Base-by-base conservation (phyloP, 2,113 vertebrate genomes). In the Shinisaurus crocodilurus region DNA sequence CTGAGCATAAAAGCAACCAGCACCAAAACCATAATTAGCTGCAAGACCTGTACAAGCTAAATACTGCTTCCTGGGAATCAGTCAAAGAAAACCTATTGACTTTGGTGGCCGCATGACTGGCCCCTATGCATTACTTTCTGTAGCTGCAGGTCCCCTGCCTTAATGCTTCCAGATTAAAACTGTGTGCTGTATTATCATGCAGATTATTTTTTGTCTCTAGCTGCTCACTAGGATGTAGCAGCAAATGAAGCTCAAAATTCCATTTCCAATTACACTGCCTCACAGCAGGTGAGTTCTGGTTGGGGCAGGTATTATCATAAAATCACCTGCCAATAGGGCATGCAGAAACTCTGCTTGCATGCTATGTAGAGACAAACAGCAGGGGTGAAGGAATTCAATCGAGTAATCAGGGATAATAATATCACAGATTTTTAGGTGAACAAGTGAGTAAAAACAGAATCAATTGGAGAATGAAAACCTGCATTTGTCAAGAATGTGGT, bases 1-100 rank as follows among this genome's bases (percentile, higher is more conserved):
- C 94, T 96, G 93, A 91, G 92, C 88, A 80, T 1, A 90, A 92
- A 92, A 90, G 93, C 85, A 72, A 60, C 86, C 88, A 85, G 91
- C 85, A 25, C 76, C 88, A 86, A 88, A 90, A 95, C 79, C 48
- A 89, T 92, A 94, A 94, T 92, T 87, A 94, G 91, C 80, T 70
- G 29, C 37, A 40, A 0, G 0, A 32, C 79, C 93, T 91, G 7
- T 1, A 84, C 54, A 90, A 72, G 82, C 76, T 92, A 89, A 48
- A 94, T 89, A 77, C 79, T 85, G 32, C 75, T 80, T 72, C 10
- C 0, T 0, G 1, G 34, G 88, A 89, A 63, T 40, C 88, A 92
- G 92, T 1, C 84, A 86, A 83, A 91, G 29, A 94, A 93, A 89
- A 43, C 54, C 4, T 63, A 20, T 90, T 43, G 79, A 74, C 63